These are phyloP conservation scores for Channa maculata DNA, from an alignment of 2,113 vertebrate genomes.

Conservation along the genomic window DNA sequence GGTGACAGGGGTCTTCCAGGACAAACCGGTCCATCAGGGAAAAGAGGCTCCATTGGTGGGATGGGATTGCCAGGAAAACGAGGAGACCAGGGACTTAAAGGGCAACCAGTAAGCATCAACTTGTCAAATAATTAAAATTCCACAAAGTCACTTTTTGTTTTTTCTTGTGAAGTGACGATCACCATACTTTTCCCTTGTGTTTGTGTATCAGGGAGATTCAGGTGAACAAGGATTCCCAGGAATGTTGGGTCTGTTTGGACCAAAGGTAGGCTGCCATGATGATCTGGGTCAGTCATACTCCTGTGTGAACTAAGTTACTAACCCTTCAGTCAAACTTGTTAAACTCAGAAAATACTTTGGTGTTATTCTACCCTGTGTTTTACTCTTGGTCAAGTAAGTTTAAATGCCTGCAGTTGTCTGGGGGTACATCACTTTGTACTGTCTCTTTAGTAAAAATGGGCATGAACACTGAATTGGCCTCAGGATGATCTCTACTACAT, in stretches of 20 bases:
- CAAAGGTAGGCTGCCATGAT: conserved; percentile 86
- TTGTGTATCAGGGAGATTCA: conserved; percentile 85
- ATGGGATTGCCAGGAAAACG: conserved; percentile 88
- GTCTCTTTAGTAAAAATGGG: conserved; percentile 35
- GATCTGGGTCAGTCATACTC: neutral
- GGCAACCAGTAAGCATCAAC: conserved; percentile 88
- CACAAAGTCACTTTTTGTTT: neutral
- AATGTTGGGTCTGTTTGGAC: conserved; percentile 90
- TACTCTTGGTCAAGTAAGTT: conserved; percentile 19
- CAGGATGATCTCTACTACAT: conserved; percentile 40
- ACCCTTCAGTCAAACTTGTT: neutral
- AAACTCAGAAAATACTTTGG: neutral
- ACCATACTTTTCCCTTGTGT: neutral
- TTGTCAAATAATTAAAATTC: neutral
- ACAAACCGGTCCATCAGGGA: conserved; percentile 88
- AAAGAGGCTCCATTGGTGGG: conserved; percentile 87
- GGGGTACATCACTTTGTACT: conserved; percentile 14
- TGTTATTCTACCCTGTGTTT: conserved; percentile 6
- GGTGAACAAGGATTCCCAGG: conserved; percentile 92
- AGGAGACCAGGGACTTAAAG: conserved; percentile 89
- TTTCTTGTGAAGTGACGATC: neutral
- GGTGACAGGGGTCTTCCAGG: conserved; percentile 91
- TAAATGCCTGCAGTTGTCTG: conserved; percentile 17
- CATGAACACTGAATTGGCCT: conserved; percentile 40
- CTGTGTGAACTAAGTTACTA: conserved; percentile 2